phyloP scores from a whole-genome alignment of 2,797 vertebrate species.

The Psittacula echo region DNA sequence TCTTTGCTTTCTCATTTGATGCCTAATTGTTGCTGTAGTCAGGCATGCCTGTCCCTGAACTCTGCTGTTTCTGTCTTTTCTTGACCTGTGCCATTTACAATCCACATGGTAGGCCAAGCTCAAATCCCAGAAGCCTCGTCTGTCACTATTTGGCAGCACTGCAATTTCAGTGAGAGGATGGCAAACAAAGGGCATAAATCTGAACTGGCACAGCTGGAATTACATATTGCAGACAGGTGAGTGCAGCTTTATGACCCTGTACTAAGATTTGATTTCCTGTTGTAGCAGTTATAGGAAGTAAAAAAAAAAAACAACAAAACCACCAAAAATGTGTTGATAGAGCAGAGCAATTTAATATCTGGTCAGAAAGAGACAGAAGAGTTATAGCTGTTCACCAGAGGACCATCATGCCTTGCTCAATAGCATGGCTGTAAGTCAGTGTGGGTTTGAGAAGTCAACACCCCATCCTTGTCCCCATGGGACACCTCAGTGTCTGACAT shows the following conservation, averaged over 20 bases:
- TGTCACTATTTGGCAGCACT: not conserved
- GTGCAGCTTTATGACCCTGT: not conserved
- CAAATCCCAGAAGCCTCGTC: not conserved
- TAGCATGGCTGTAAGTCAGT: not conserved
- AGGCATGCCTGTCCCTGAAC: not conserved
- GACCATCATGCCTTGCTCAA: not conserved
- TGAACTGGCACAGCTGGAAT: not conserved
- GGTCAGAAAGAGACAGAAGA: not conserved
- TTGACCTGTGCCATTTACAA: not conserved
- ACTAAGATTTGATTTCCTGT: not conserved
- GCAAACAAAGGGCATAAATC: not conserved
- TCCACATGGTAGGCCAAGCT: not conserved
- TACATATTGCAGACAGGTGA: not conserved
- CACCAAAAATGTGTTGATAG: not conserved
- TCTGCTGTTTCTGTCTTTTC: not conserved
- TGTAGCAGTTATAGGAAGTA: not conserved
- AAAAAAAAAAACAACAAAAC: accelerated
- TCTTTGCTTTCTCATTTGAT: not conserved
- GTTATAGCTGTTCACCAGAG: not conserved
- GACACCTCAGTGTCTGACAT: not conserved
- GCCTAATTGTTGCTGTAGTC: not conserved
- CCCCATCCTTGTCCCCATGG: not conserved
- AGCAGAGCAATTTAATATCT: not conserved
- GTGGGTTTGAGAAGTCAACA: not conserved
- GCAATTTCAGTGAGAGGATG: not conserved